Base-by-base conservation (phyloP, 2,797 vertebrate genomes). In the Sebastes wilsoni region DNA sequence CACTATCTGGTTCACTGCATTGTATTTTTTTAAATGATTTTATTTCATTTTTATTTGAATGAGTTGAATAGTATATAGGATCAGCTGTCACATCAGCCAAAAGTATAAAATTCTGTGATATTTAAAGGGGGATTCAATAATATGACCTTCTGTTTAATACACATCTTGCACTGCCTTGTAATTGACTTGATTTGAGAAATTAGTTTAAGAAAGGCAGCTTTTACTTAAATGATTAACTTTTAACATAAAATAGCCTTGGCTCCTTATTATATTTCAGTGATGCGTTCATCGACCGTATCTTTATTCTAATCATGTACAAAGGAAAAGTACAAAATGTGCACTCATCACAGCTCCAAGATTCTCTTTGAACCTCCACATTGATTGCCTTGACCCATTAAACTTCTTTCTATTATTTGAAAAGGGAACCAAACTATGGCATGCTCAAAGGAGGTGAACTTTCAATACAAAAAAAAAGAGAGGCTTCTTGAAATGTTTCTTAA, bases 351-450 rank as follows among this genome's bases (percentile, higher is more conserved):
- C 94, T 92, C 92, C 94, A 76, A 94, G 94, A 98, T 98, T 98
- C 97, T 96, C 96, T 98, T 99, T 98, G 97, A 98, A 98, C 96
- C 94, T 88, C 93, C 86, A 88, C 96, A 98, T 98, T 97, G 97
- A 98, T 98, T 97, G 95, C 95, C 90, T 94, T 96, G 96, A 97
- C 96, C 97, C 94, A 95, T 96, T 97, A 95, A 96, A 92, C 95
- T 96, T 95, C 91, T 94, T 94, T 84, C 96, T 96, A 97, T 98
- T 98, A 97, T 98, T 96, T 97, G 97, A 96, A 96, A 96, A 96
- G 93, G 95, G 96, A 96, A 95, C 95, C 95, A 95, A 96, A 96
- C 94, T 95, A 95, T 91, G 94, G 95, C 92, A 94, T 93, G 96
- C 96, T 96, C 96, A 96, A 96, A 93, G 12, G 88, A 95, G 89